These are phyloP conservation scores for Bothrops jararaca DNA, from an alignment of 2,113 vertebrate genomes.

Conservation along the genomic window DNA sequence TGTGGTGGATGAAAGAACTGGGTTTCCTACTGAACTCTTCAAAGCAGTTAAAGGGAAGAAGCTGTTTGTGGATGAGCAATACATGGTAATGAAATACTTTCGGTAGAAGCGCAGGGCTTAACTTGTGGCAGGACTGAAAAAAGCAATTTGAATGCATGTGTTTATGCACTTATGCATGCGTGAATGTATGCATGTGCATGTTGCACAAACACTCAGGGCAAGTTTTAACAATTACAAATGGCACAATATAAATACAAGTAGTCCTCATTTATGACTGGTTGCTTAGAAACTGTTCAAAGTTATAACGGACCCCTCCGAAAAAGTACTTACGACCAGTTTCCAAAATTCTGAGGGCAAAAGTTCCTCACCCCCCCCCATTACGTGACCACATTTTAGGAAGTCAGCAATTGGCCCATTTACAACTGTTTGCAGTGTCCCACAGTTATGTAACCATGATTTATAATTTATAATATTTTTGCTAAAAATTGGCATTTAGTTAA, in stretches of 20 bases:
- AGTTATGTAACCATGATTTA: not conserved
- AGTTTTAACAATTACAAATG: not conserved
- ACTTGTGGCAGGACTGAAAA: not conserved
- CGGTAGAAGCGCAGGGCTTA: not conserved
- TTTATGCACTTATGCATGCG: not conserved
- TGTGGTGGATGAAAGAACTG: constrained; percentile 61
- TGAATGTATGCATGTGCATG: not conserved
- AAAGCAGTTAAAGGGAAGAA: constrained; percentile 63
- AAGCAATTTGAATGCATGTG: not conserved
- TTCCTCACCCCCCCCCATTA: not conserved
- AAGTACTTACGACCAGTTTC: not conserved
- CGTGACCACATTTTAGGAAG: not conserved
- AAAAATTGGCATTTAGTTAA: not conserved
- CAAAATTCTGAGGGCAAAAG: not conserved
- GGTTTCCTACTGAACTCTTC: constrained; percentile 57
- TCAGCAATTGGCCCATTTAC: not conserved
- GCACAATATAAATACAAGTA: not conserved
- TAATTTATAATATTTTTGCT: not conserved
- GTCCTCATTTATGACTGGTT: not conserved
- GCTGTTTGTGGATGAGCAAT: constrained; percentile 65
- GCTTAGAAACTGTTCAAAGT: not conserved
- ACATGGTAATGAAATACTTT: constrained; percentile 54
- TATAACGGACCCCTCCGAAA: not conserved
- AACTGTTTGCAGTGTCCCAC: not conserved
- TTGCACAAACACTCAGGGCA: not conserved